phyloP scores from a whole-genome alignment of 2,113 vertebrate species.

The Elephas maximus region DNA sequence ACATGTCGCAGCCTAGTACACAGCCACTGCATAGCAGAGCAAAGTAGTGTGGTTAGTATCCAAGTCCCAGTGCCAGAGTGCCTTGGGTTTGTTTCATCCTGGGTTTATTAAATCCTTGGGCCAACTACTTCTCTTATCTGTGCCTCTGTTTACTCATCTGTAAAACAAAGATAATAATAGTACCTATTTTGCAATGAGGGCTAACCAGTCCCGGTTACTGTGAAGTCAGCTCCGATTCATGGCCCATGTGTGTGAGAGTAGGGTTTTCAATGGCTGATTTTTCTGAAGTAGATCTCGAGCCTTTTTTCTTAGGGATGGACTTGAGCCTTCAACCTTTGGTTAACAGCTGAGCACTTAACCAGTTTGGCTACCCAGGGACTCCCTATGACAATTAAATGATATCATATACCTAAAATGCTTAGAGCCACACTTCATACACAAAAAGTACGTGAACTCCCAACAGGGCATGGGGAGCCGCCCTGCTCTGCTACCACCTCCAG shows the following conservation, averaged over 20 bases:
- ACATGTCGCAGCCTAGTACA: background rate
- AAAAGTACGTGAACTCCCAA: background rate
- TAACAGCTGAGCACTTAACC: background rate
- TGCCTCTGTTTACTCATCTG: background rate
- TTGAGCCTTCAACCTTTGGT: background rate
- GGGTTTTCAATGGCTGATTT: no score
- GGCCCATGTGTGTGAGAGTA: no score
- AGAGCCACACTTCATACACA: accelerated
- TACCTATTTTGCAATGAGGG: background rate
- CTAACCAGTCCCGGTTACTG: background rate
- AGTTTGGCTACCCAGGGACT: background rate
- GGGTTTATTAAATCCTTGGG: background rate
- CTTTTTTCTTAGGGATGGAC: background rate
- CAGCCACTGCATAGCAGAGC: background rate
- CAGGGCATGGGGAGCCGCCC: background rate
- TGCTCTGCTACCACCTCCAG: accelerated
- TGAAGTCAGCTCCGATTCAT: no score
- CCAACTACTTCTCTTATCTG: background rate
- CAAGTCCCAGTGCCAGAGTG: background rate
- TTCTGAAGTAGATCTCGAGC: no score
- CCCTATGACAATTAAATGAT: background rate
- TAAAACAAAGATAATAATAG: background rate
- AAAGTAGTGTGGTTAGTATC: background rate
- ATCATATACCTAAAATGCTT: background rate
- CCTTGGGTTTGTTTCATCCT: background rate